Evolutionary conservation across 2,113 vertebrate genomes (phyloP).

Genomic region (Trogon surrucura): DNA sequence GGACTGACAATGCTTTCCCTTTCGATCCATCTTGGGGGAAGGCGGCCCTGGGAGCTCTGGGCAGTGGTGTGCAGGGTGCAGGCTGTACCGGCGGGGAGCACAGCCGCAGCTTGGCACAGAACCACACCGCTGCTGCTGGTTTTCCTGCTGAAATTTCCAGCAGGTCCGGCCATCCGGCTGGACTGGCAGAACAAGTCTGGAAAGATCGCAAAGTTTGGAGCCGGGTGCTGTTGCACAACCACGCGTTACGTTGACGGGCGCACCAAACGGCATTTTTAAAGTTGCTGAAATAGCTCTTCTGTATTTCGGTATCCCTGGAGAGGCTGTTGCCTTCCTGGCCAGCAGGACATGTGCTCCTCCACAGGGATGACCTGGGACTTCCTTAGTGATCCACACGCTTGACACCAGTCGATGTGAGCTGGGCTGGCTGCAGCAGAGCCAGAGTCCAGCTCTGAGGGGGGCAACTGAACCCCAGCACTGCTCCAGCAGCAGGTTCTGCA

Average conservation of each 20-base stretch:
- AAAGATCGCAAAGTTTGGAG: neutral
- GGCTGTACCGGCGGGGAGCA: neutral
- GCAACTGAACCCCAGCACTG: neutral
- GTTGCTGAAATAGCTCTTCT: neutral
- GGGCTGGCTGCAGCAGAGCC: neutral
- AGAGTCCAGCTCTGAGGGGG: neutral
- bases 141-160: neutral
- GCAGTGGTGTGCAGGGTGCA: neutral
- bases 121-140: neutral
- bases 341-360: neutral
- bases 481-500: neutral
- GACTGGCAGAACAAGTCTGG: slow-evolving; percentile 60
- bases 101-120: neutral
- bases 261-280: neutral
- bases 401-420: accelerated
- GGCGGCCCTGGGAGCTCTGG: neutral
- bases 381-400: accelerated
- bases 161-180: neutral
- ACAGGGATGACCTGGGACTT: accelerated
- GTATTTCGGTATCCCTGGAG: accelerated
- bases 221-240: neutral
- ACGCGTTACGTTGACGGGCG: accelerated
- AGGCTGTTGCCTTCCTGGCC: accelerated
- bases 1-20: slow-evolving; percentile 10
- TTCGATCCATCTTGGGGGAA: neutral